Evolutionary conservation across 2,113 vertebrate genomes (phyloP), one percentile per base, ranked within the genome.

Genomic region (Puntigrus tetrazona): DNA sequence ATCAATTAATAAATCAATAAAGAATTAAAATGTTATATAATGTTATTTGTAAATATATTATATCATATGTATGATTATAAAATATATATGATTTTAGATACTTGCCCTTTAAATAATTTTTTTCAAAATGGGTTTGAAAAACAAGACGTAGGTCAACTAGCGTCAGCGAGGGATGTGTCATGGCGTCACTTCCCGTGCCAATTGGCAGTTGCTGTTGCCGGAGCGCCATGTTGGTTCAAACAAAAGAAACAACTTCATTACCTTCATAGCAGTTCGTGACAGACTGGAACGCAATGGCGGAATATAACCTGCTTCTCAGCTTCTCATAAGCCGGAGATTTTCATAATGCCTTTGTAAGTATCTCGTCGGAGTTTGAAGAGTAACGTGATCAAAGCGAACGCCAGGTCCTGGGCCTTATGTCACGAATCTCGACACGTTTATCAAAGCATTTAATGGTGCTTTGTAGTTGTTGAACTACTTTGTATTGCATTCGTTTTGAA

Each of bases 331-430:
- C 74, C 70, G 82, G 78, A 86, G 67, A 45, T 85, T 57, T 83
- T 69, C 76, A 85, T 38, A 61, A 91, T 91, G 90, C 89, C 89
- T 57, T 91, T 91, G 90, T 91, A 86, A 91, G 90, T 90, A 89
- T 86, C 22, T 59, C 61, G 70, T 65, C 22, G 50, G 50, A 45
- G 65, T 38, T 38, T 36, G 36, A 81, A 47, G 27, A 34, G 18
- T 2, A 13, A 29, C 11, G 27, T 9, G 27, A 16, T 70, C 1
- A 5, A 36, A 38, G 45, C 31, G 27, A 81, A 38, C 65, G 65
- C 65, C 1, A 55, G 43, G 43, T 70, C 47, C 22, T 36, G 43
- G 80, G 80, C 80, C 80, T 67, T 29, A n/a, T 50, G 41, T 80
- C 41, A 80, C 65, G 80, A 82, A 55, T 55, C 63, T 3, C 25